Base-by-base conservation (phyloP, 2,113 vertebrate genomes). In the Erinaceus europaeus region DNA sequence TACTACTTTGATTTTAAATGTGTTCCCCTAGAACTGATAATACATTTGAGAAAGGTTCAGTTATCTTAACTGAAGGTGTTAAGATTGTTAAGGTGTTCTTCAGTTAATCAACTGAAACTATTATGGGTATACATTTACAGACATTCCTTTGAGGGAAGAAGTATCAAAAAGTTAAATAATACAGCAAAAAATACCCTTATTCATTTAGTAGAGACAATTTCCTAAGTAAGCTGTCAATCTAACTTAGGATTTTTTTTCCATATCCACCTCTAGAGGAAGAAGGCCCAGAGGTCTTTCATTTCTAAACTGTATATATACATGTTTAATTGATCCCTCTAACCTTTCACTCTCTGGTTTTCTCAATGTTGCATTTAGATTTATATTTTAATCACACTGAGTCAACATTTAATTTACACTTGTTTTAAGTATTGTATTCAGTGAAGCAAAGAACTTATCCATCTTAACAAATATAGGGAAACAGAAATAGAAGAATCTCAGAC, bases 321-420 rank as follows among this genome's bases (percentile, higher is more conserved):
- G 69, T 25, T 9, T 68, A 64, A 68, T 73, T 67, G 85, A 32
- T 89, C 9, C 72, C 27, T 86, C 46, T 85, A 62, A 25, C 4
- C 42, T 79, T n/a, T 91, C n/a, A 46, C 27, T 76, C 21, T 85
- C 29, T 68, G 67, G 42, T 84, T 91, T n/a, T 90, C 32, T 86
- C 78, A 84, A 29, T 40, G 32, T 44, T 85, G 44, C 21, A 0
- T 80, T 89, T 86, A 34, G 68, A 71, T 76, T 91, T 90, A 91
- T 93, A 62, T 92, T 96, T 96, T 91, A 93, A 90, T 96, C 86
- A 89, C 69, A 84, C 34, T 17, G 59, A 94, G 53, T 72, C 87
- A 78, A 73, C 86, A 90, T 93, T 95, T 94, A 94, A 96, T 95
- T 94, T 86, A 89, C 83, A 86, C 46, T 93, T 53, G 27, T 48